Evolutionary conservation across 1,140 invertebrate species (phyloP).

Genomic region (Palaemon carinicauda): DNA sequence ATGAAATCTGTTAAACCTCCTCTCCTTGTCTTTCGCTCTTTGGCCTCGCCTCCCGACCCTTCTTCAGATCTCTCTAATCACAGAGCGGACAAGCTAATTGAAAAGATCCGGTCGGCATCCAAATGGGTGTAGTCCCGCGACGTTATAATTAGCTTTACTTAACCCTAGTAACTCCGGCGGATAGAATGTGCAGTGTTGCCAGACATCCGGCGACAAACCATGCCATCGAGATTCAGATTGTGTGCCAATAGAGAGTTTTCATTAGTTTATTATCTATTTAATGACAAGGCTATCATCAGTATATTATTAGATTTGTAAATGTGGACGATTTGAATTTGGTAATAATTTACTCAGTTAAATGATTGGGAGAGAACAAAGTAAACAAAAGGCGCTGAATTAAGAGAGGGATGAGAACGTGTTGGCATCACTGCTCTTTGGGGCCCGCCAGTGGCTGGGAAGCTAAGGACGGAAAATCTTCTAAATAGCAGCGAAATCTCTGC

Average conservation of each 20-base stretch:
- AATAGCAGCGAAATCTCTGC: background rate
- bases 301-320: too few species aligned
- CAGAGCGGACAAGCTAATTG: conserved; percentile 2
- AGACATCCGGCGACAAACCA: background rate
- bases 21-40: background rate
- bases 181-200: background rate
- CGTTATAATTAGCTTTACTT: conserved; percentile 4
- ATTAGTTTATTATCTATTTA: background rate
- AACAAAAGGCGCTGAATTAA: background rate
- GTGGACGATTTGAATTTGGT: too few species aligned
- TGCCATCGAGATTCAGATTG: background rate
- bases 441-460: background rate
- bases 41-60: background rate
- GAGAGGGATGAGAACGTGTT: background rate
- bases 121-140: background rate
- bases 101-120: background rate
- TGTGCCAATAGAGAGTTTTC: background rate
- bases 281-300: background rate
- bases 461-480: background rate
- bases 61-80: background rate
- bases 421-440: background rate
- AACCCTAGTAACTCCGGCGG: background rate
- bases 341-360: too few species aligned
- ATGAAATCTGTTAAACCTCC: background rate
- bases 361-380: too few species aligned